phyloP scores from a whole-genome alignment of 2,888 invertebrate species.

The Nomada goodeniana region DNA sequence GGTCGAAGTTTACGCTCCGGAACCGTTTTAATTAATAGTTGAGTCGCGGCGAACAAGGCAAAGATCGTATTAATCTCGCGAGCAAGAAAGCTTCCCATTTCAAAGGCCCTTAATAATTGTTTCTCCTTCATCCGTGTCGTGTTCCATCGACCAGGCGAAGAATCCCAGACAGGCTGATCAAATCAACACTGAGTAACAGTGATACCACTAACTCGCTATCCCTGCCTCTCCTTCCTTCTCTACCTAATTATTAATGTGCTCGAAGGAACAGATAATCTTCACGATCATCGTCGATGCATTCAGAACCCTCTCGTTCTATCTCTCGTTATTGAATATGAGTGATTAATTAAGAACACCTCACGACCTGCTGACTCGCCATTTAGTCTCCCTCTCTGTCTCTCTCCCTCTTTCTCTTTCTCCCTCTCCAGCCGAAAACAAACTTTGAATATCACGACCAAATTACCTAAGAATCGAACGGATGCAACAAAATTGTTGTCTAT shows the following conservation, averaged over 20 bases:
- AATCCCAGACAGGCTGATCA: constrained; percentile 71
- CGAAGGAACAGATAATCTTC: constrained; percentile 74
- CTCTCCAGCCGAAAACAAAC: constrained; percentile 65
- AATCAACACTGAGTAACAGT: constrained; percentile 73
- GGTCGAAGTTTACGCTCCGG: not conserved
- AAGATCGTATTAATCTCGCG: constrained; percentile 32
- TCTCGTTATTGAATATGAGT: constrained; percentile 77
- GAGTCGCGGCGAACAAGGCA: not conserved
- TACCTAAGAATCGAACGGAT: not conserved
- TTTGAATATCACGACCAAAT: constrained; percentile 36
- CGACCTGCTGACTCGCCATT: constrained; percentile 69
- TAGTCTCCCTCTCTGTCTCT: constrained; percentile 39
- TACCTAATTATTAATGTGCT: constrained; percentile 76
- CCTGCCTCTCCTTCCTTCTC: constrained; percentile 39
- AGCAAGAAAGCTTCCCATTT: constrained; percentile 31
- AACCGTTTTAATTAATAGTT: not conserved
- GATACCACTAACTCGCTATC: constrained; percentile 67
- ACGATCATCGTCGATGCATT: constrained; percentile 76
- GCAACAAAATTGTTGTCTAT: constrained; percentile 5
- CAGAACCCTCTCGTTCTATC: constrained; percentile 62
- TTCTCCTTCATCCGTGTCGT: constrained; percentile 53
- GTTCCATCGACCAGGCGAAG: constrained; percentile 56
- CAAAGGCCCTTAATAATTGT: constrained; percentile 58
- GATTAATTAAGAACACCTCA: constrained; percentile 77
- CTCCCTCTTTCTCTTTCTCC: constrained; percentile 19